phyloP scores from a whole-genome alignment of 2,797 vertebrate genomes.

The Brotula barbata region DNA sequence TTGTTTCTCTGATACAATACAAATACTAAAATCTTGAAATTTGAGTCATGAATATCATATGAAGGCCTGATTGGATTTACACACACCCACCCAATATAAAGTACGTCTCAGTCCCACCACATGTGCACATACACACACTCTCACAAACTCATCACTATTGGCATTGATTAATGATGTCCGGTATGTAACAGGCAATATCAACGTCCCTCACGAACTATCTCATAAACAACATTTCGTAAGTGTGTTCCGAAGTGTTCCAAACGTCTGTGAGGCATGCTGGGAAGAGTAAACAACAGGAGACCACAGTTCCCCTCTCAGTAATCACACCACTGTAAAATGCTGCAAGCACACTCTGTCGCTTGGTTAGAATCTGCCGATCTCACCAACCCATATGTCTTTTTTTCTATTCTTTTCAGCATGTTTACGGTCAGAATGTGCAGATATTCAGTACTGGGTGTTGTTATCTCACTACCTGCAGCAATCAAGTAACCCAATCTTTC shows the following conservation, averaged over 20 bases:
- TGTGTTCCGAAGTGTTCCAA: conserved; percentile 55
- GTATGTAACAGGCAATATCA: conserved; percentile 53
- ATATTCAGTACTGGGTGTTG: conserved; percentile 26
- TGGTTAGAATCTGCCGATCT: not conserved
- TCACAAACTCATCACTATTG: conserved; percentile 37
- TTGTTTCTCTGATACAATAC: conserved; percentile 17
- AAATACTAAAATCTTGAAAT: conserved; percentile 45
- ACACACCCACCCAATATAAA: conserved; percentile 29
- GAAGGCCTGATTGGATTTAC: conserved; percentile 21
- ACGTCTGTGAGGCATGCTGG: conserved; percentile 45
- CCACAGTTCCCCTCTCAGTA: conserved; percentile 31
- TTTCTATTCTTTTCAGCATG: conserved; percentile 27
- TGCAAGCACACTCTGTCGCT: conserved; percentile 18
- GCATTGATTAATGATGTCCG: conserved; percentile 53
- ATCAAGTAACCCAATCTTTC: conserved; percentile 32
- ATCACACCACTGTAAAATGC: conserved; percentile 25
- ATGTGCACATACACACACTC: conserved; percentile 13
- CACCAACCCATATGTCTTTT: not conserved
- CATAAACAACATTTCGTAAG: conserved; percentile 68
- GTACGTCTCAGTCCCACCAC: conserved; percentile 25
- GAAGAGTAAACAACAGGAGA: conserved; percentile 61
- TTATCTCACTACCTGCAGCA: conserved; percentile 6
- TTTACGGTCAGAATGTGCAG: conserved; percentile 25
- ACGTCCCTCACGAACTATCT: conserved; percentile 40
- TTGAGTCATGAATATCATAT: conserved; percentile 32